These are phyloP conservation scores for Montipora capitata DNA, from an alignment of 92 coral and sea anemone genomes.

Conservation along the genomic window DNA sequence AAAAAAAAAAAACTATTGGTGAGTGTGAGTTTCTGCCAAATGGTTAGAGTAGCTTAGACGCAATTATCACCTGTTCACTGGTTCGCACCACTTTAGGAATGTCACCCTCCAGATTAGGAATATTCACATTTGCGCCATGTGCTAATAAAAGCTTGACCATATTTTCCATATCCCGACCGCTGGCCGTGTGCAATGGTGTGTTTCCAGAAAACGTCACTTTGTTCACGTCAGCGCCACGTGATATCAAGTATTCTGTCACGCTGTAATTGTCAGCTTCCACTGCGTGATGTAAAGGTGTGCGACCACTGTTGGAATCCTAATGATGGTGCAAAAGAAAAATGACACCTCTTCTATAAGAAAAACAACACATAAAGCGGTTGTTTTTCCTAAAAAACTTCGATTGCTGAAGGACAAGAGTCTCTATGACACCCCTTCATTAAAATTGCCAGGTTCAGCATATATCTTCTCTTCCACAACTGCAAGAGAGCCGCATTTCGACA, in stretches of 20 bases:
- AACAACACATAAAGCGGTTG: too few species aligned
- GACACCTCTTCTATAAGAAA: too few species aligned
- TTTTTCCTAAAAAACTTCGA: too few species aligned
- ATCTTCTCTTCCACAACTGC: too few species aligned
- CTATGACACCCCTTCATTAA: too few species aligned
- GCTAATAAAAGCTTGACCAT: slow-evolving; percentile 79
- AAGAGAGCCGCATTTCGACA: too few species aligned
- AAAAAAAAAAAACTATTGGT: too few species aligned
- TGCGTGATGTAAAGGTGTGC: slow-evolving; percentile 98
- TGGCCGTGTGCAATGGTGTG: slow-evolving; percentile 97
- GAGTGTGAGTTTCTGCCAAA: background rate
- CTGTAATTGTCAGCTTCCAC: slow-evolving; percentile 90
- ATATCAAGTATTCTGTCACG: slow-evolving; percentile 86
- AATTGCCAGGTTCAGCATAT: too few species aligned
- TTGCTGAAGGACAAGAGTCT: too few species aligned
- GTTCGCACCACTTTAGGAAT: slow-evolving; percentile 84
- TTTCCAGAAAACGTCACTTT: slow-evolving; percentile 93
- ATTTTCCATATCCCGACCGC: slow-evolving; percentile 94
- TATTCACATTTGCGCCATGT: slow-evolving; percentile 89
- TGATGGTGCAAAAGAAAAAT: too few species aligned
- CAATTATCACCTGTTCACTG: slow-evolving; percentile 72
- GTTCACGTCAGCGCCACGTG: slow-evolving; percentile 91
- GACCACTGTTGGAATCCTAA: slow-evolving; percentile 96
- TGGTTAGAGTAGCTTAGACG: too few species aligned
- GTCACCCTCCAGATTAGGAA: slow-evolving; percentile 94